Evolutionary conservation across 2,797 vertebrate genomes (phyloP).

Genomic region (Anguilla pacifica): DNA sequence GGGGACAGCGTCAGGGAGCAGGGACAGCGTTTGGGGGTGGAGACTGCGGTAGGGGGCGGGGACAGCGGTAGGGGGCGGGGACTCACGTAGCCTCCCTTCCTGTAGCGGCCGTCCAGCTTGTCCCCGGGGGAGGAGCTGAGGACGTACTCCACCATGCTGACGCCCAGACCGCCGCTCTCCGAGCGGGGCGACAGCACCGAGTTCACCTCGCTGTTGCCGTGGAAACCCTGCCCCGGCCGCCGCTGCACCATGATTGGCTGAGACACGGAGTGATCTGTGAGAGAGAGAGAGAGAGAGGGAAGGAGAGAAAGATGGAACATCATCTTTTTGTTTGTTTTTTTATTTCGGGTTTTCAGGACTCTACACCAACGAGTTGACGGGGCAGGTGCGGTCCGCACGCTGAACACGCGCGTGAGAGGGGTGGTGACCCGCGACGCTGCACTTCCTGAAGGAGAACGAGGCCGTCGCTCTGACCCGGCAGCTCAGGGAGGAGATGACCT

Average conservation of each 20-base stretch:
- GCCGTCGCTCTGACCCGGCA: too few relatives aligned
- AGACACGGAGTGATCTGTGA: conserved; percentile 95
- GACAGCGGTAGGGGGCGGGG: neutral
- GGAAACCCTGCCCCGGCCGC: conserved; percentile 95
- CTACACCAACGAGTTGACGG: too few relatives aligned
- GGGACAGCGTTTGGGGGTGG: too few relatives aligned
- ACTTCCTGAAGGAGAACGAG: too few relatives aligned
- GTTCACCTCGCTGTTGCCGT: conserved; percentile 93
- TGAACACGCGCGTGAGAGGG: too few relatives aligned
- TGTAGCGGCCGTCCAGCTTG: conserved; percentile 95
- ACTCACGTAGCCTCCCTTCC: conserved; percentile 96
- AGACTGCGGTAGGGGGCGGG: too few relatives aligned
- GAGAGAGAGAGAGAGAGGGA: neutral
- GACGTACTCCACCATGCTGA: conserved; percentile 99
- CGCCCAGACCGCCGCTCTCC: conserved; percentile 94
- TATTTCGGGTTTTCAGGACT: too few relatives aligned
- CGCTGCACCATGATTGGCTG: conserved; percentile 99
- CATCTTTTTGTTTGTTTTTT: neutral
- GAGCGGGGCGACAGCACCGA: conserved; percentile 96
- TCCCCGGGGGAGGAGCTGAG: conserved; percentile 97
- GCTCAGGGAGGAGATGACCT: too few relatives aligned
- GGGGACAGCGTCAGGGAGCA: too few relatives aligned
- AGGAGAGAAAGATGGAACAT: neutral
- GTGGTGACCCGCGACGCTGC: too few relatives aligned
- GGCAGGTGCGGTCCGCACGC: too few relatives aligned